Evolutionary conservation across 1,140 invertebrate species (phyloP).

Genomic region (Drosophila erecta): DNA sequence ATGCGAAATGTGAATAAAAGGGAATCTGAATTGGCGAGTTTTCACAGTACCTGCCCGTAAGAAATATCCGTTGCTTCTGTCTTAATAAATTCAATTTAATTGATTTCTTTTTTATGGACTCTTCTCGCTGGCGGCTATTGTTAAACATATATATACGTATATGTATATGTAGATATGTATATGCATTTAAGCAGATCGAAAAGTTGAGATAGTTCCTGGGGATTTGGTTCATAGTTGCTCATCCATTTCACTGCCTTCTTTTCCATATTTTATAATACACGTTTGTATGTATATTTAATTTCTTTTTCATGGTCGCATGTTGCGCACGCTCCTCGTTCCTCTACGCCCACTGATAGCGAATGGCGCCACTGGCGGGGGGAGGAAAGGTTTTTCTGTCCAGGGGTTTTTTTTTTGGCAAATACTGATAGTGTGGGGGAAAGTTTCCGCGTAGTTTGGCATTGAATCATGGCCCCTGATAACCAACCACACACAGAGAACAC

Average conservation of each 20-base stretch:
- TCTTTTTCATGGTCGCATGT: conserved; percentile 60
- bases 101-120: conserved; percentile 49
- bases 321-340: conserved; percentile 42
- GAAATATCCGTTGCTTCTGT: conserved; percentile 19
- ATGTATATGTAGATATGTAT: no score
- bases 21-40: no score
- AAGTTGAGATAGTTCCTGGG: conserved; percentile 32
- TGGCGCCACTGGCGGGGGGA: conserved; percentile 29
- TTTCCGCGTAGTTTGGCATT: conserved; percentile 30
- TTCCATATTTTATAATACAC: conserved; percentile 19
- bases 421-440: conserved; percentile 9
- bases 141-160: conserved; percentile 10
- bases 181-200: conserved; percentile 1
- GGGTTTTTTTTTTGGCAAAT: not conserved
- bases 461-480: conserved; percentile 24
- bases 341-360: conserved; percentile 52
- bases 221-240: conserved; percentile 17
- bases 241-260: not conserved
- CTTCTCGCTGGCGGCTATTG: conserved; percentile 14
- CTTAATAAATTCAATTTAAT: conserved; percentile 62
- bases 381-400: no score
- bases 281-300: conserved; percentile 38
- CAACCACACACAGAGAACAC: conserved; percentile 3
- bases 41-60: conserved; percentile 12
- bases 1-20: no score